Conservation (phyloP, 2,113 vertebrate species). For the Pachyramphus minor region DNA sequence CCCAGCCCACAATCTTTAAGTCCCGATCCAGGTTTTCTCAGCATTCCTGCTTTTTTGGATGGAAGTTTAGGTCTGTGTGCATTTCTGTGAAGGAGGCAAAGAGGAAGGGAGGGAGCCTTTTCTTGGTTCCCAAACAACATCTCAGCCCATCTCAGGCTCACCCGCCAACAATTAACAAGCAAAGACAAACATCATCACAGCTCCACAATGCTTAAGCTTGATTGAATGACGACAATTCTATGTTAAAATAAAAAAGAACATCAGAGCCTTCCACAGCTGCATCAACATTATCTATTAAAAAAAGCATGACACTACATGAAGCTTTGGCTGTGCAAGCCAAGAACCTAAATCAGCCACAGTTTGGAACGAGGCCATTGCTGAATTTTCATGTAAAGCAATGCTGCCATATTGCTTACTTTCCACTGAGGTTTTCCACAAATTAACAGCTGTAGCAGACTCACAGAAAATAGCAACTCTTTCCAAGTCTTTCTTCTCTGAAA, state of each 20-base stretch:
- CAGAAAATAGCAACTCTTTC: slow-evolving; percentile 56
- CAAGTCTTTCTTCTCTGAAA: slow-evolving; percentile 73
- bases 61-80: background rate
- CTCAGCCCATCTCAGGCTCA: background rate
- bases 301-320: slow-evolving; percentile 54
- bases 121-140: slow-evolving; percentile 31
- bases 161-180: slow-evolving; percentile 41
- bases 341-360: slow-evolving; percentile 49
- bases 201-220: slow-evolving; percentile 1
- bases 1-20: background rate
- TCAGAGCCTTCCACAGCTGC: slow-evolving; percentile 69
- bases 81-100: background rate
- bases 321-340: slow-evolving; percentile 26
- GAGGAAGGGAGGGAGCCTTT: background rate
- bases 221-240: slow-evolving; percentile 40
- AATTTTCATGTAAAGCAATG: slow-evolving; percentile 50
- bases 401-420: slow-evolving; percentile 69
- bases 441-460: slow-evolving; percentile 71
- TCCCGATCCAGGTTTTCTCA: slow-evolving; percentile 32
- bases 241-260: slow-evolving; percentile 42
- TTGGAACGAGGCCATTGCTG: slow-evolving; percentile 62
- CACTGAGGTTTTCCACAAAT: slow-evolving; percentile 71
- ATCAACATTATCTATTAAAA: slow-evolving; percentile 63
- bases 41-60: background rate
- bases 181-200: slow-evolving; percentile 55